Conservation (phyloP, 2,888 invertebrate genomes). For the Erannis defoliaria region DNA sequence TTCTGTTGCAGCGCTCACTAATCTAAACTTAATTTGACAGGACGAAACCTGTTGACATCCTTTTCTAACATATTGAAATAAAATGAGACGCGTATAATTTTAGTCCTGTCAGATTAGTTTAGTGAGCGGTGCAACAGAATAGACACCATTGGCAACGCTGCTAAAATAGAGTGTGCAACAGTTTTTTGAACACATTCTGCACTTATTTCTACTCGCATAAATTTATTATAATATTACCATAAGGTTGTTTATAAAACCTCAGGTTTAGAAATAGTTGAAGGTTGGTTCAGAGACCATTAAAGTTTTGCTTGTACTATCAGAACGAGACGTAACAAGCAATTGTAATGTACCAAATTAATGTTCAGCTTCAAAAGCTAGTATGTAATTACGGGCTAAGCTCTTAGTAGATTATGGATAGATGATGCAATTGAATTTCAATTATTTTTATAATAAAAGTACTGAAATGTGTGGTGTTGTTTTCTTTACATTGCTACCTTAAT, state of each 20-base stretch:
- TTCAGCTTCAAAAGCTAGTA: slow-evolving; percentile 73
- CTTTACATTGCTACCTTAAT: slow-evolving; percentile 12
- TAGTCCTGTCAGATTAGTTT: no score
- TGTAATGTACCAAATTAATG: slow-evolving; percentile 43
- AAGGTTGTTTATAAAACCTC: slow-evolving; percentile 8
- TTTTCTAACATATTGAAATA: no score
- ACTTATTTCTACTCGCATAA: slow-evolving; percentile 15
- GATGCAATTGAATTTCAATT: slow-evolving; percentile 78
- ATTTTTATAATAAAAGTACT: slow-evolving; percentile 80
- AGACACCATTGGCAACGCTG: no score
- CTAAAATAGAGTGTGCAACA: slow-evolving; percentile 8
- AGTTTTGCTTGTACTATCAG: slow-evolving; percentile 17
- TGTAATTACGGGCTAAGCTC: slow-evolving; percentile 76
- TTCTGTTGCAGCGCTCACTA: no score
- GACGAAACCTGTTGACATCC: no score
- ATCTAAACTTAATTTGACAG: no score
- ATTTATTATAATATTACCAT: slow-evolving; percentile 10
- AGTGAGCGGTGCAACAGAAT: no score
- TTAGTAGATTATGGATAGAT: slow-evolving; percentile 65
- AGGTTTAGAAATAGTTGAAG: slow-evolving; percentile 17
- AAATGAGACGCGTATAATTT: no score
- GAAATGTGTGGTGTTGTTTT: slow-evolving; percentile 50
- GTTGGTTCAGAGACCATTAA: slow-evolving; percentile 36
- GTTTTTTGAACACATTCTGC: slow-evolving; percentile 6
- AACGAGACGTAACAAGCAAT: slow-evolving; percentile 29